A percentile compares a stretch with the other conserved stretches of the same genome.
Evolutionary conservation across 1,140 invertebrate genomes (phyloP).

Genomic region (Neotoxoptera formosana): DNA sequence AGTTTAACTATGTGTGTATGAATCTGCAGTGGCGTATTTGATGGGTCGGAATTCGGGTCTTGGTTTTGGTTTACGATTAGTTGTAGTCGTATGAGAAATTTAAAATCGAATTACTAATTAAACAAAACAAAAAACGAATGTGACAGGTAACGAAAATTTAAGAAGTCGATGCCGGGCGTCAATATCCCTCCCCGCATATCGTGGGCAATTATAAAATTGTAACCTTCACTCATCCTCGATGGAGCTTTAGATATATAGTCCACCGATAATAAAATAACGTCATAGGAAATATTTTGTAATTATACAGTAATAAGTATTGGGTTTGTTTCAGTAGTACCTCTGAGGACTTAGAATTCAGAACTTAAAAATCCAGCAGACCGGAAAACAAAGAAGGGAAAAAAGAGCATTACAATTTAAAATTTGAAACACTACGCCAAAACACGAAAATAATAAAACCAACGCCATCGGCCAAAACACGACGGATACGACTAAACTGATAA

Average conservation of each 20-base stretch:
- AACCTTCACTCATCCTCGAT: not conserved
- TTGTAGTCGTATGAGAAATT: not conserved
- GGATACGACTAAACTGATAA: too few relatives aligned
- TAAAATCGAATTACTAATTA: not conserved
- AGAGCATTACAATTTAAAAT: too few relatives aligned
- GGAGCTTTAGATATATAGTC: not conserved
- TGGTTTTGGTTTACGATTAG: not conserved
- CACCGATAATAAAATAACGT: too few relatives aligned
- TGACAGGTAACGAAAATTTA: not conserved
- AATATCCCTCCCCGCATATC: not conserved
- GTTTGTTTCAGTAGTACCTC: too few relatives aligned
- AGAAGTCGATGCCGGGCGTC: not conserved
- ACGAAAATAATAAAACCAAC: too few relatives aligned
- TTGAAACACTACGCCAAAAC: too few relatives aligned
- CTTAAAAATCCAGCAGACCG: too few relatives aligned
- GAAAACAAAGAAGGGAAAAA: too few relatives aligned
- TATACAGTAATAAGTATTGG: too few relatives aligned
- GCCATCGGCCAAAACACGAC: too few relatives aligned
- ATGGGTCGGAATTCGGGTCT: not conserved
- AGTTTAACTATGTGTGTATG: not conserved
- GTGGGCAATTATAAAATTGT: not conserved
- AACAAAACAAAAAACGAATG: not conserved
- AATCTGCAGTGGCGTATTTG: not conserved
- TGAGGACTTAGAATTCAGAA: too few relatives aligned
- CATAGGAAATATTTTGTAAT: too few relatives aligned